Evolutionary conservation across 2,113 vertebrate species (phyloP).

Genomic region (Dunckerocampus dactyliophorus): DNA sequence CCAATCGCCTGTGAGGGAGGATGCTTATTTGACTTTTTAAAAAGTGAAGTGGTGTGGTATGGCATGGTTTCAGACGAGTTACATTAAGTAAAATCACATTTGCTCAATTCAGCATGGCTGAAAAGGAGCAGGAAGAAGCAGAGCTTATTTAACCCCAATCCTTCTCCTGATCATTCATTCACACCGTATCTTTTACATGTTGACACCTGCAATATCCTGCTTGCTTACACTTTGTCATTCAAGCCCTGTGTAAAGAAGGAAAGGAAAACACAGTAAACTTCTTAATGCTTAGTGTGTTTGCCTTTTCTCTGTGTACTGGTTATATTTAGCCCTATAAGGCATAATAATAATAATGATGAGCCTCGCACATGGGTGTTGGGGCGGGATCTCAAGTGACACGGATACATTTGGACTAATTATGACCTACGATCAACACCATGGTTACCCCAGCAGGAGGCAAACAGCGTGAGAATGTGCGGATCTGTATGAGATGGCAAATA

Average conservation of each 20-base stretch:
- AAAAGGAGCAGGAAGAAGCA: no score
- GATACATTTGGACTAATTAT: constrained; percentile 53
- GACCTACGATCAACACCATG: constrained; percentile 53
- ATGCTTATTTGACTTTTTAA: neutral
- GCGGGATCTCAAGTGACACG: constrained; percentile 32
- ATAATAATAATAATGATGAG: constrained; percentile 50
- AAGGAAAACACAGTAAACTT: no score
- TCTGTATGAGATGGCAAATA: constrained; percentile 24
- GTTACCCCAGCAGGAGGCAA: constrained; percentile 29
- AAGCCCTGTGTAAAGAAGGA: no score
- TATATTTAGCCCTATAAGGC: constrained; percentile 51
- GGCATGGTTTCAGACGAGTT: no score
- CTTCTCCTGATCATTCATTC: no score
- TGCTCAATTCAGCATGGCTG: no score
- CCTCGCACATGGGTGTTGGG: constrained; percentile 38
- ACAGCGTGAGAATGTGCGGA: constrained; percentile 13
- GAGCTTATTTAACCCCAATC: no score
- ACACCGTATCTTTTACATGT: no score
- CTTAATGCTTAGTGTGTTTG: neutral
- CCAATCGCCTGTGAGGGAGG: neutral
- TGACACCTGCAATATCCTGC: no score
- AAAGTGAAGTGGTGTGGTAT: neutral
- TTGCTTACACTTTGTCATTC: no score
- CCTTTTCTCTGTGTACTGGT: constrained; percentile 19
- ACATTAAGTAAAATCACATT: neutral